Evolutionary conservation across 2,888 invertebrate species (phyloP), one percentile per base, ranked within the genome.

Genomic region (Drosophila fungiperda): DNA sequence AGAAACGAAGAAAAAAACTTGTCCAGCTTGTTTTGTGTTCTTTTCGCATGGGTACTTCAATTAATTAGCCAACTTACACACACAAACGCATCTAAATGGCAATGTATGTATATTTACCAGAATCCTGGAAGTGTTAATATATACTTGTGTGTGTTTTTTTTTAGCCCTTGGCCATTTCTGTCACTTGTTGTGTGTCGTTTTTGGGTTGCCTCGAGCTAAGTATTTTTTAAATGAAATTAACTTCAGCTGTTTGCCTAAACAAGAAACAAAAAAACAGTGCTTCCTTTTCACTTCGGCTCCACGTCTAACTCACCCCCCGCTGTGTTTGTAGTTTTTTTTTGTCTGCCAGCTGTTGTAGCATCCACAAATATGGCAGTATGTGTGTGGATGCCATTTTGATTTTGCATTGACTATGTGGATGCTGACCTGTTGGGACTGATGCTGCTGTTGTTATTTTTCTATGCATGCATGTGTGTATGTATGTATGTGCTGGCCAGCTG

Each of bases 11-110:
- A 26, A 50, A 78, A 50, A 78, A 78, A 81, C 82, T 81, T 81
- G 82, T 78, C 81, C 57, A 66, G 78, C 78, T 78, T 78, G 78
- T 77, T 81, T 45, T 78, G 78, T 78, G 82, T 81, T 78, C 73
- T 81, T 60, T 81, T 68, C 82, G 84, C 87, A 70, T 87, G 73
- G 82, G 72, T 87, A 87, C 82, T 87, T 78, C 72, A 84, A 72
- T 78, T 84, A 87, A 87, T 82, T 73, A 73, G 78, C 62, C 54
- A 73, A 78, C 58, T 63, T 64, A 36, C 60, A 52, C 38, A 40
- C 38, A 54, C 17, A 42, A 45, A 61, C 26, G 33, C 38, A 54
- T 26, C 11, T 38, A 29, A 35, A 20, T 26, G 72, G 36, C 35
- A 33, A 52, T 55, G 40, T 58, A n/a, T 70, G 32, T 49, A 8